Percentiles rank a stretch among this genome's conserved stretches.
phyloP scores from a whole-genome alignment of 2,113 vertebrate species.

The Xenus cinereus region DNA sequence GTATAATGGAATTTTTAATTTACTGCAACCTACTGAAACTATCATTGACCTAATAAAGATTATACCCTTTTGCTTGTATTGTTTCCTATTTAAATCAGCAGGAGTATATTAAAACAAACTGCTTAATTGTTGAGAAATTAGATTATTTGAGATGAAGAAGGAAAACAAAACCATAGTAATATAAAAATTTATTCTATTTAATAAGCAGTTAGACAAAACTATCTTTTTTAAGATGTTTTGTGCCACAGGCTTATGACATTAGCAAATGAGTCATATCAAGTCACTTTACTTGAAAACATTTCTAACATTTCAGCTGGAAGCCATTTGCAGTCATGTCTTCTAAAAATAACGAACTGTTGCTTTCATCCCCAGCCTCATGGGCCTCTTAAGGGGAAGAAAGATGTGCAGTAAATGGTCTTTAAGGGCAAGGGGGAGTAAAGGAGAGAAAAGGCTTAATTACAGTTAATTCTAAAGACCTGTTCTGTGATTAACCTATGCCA shows the following conservation, averaged over 20 bases:
- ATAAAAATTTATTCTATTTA: slow-evolving; percentile 54
- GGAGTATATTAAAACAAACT: slow-evolving; percentile 52
- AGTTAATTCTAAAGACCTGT: not conserved
- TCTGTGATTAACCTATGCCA: not conserved
- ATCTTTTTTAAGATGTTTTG: slow-evolving; percentile 41
- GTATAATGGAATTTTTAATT: slow-evolving; percentile 65
- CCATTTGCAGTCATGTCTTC: not conserved
- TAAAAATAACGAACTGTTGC: not conserved
- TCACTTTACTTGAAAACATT: slow-evolving; percentile 11
- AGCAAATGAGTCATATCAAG: slow-evolving; percentile 48
- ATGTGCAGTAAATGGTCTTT: not conserved
- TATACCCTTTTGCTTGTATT: slow-evolving; percentile 58
- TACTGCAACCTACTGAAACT: slow-evolving; percentile 62
- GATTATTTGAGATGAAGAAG: slow-evolving; percentile 50
- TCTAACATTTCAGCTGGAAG: slow-evolving; percentile 32
- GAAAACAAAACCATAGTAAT: slow-evolving; percentile 55
- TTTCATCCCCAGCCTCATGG: not conserved
- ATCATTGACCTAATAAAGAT: slow-evolving; percentile 69
- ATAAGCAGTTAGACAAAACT: slow-evolving; percentile 58
- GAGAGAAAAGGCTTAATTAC: not conserved
- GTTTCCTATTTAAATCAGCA: slow-evolving; percentile 70
- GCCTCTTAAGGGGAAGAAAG: not conserved
- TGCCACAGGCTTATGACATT: slow-evolving; percentile 37
- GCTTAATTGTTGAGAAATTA: slow-evolving; percentile 67
- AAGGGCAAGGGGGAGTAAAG: not conserved